Base-by-base conservation (phyloP, 2,113 vertebrate species). In the Oenanthe oenanthe region DNA sequence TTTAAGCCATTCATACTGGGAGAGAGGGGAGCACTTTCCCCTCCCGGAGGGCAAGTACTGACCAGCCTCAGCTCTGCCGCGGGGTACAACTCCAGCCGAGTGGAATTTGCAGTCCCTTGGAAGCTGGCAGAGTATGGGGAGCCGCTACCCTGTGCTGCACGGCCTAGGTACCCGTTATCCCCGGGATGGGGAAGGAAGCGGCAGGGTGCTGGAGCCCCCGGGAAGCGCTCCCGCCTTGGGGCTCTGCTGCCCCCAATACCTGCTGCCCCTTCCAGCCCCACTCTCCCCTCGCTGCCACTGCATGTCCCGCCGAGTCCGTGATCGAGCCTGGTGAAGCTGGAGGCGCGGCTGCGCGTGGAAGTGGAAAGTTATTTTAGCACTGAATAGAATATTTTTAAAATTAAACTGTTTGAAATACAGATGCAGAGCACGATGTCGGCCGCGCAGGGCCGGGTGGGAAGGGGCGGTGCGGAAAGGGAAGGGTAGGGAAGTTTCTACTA, bases 371-470 rank as follows among this genome's bases (percentile, higher is more conserved):
- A 98, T 98, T 98, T 98, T 98, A 98, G 98, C 98, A 98, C 97
- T 97, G 97, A 98, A 98, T 97, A 98, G 97, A 98, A 94, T 98
- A 98, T 98, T 98, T 98, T 98, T 97, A 95, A 98, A 98, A 98
- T 98, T 97, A 98, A 98, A 98, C 85, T 97, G 97, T 98, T 98
- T 98, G 97, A 98, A 97, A 95, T 98, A 98, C 66, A 50, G 25
- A 50, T 42, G 15, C 34, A 48, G 87, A n/a, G 29, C 45, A 16
- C 48, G 68, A 42, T 86, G 43, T 91, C 14, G 43, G 91, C 32
- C 20, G 31, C 19, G 8, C 40, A 20, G 38, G 47, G 22, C 40
- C 13, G 12, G 38, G 24, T 32, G 48, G 51, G 42, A 29, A 16
- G 19, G n/a, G 22, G 17, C 2, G 10, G 21, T 34, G 8, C 10